These are phyloP conservation scores for Pangasius sanitwongsei DNA, from an alignment of 2,797 vertebrate genomes.

Conservation along the genomic window DNA sequence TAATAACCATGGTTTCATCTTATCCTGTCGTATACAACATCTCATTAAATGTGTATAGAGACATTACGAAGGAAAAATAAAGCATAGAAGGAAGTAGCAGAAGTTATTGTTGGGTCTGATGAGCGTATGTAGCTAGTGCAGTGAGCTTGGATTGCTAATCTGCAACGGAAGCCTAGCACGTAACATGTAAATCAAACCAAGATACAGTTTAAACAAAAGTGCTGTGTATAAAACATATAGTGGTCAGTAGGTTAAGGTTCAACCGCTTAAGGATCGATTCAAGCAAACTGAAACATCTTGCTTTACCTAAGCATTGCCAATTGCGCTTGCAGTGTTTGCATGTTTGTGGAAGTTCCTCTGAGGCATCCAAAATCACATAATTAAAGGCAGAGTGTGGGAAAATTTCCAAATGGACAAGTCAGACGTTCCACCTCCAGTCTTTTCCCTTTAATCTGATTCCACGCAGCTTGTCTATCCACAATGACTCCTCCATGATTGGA, in stretches of 20 bases:
- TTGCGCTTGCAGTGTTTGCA: constrained; percentile 37
- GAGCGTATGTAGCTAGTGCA: no score
- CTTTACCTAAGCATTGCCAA: constrained; percentile 12
- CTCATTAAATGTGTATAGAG: neutral
- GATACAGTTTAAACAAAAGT: neutral
- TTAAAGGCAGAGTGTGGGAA: constrained; percentile 41
- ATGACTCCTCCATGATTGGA: neutral
- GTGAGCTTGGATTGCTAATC: neutral
- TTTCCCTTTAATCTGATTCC: neutral
- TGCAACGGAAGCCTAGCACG: neutral
- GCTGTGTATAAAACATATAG: neutral
- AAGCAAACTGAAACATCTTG: constrained; percentile 24
- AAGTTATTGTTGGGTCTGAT: neutral
- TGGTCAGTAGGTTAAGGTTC: neutral
- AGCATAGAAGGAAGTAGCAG: neutral
- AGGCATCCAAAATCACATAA: constrained; percentile 43
- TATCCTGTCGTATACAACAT: neutral
- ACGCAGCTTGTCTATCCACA: neutral
- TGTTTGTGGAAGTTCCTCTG: constrained; percentile 40
- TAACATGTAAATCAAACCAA: neutral
- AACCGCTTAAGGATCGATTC: neutral
- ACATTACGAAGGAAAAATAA: neutral
- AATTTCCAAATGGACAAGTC: constrained; percentile 32
- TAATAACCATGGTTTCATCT: neutral
- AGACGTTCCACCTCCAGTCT: constrained; percentile 2